phyloP scores from a whole-genome alignment of 1,140 invertebrate genomes.

The Eulimnadia texana region DNA sequence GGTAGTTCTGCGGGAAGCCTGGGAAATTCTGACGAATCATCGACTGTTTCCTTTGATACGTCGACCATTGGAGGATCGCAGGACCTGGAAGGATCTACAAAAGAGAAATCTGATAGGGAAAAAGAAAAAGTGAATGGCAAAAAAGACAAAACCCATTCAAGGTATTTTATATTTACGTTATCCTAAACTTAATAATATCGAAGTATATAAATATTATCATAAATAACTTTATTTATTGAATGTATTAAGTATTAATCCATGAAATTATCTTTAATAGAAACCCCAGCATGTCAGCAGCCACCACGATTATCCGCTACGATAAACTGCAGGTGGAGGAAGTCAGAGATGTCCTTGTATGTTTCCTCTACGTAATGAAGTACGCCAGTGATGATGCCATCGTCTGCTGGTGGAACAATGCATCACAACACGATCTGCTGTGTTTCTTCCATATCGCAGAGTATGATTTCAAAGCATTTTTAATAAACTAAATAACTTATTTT shows the following conservation, averaged over 20 bases:
- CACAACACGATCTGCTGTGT: conserved; percentile 51
- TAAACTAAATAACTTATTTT: no score
- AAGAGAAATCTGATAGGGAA: background rate
- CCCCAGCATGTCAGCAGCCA: background rate
- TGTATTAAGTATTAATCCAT: background rate
- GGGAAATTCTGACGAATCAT: conserved; percentile 22
- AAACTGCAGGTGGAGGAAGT: conserved; percentile 60
- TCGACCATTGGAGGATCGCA: conserved; percentile 2
- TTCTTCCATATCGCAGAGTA: conserved; percentile 70
- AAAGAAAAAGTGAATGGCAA: background rate
- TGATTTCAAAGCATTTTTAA: conserved; percentile 25
- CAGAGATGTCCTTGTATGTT: conserved; percentile 75
- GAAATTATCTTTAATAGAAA: background rate
- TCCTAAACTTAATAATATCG: background rate
- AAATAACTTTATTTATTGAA: background rate
- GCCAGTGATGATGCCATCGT: conserved; percentile 73
- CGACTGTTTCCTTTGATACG: conserved; percentile 7
- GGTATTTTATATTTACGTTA: background rate
- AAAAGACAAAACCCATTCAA: conserved; percentile 19
- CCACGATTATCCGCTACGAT: conserved; percentile 42
- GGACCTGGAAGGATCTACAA: background rate
- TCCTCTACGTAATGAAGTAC: conserved; percentile 81
- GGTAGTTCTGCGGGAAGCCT: conserved; percentile 25
- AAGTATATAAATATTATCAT: background rate
- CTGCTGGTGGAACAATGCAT: conserved; percentile 76